phyloP scores from a whole-genome alignment of 2,113 vertebrate genomes.

The Verasper variegatus region DNA sequence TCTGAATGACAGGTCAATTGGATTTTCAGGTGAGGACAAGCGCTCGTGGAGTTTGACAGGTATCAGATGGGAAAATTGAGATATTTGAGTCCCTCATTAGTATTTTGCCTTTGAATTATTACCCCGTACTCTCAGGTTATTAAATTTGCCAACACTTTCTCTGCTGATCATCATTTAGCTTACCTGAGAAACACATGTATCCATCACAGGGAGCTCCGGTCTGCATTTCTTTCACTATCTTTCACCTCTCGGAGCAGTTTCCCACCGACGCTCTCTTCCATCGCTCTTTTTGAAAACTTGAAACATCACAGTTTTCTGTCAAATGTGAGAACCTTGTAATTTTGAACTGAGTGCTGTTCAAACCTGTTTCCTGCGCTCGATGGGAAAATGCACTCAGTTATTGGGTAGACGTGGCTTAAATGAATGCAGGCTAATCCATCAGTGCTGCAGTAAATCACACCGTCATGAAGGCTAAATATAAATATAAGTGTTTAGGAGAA shows the following conservation, averaged over 20 bases:
- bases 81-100: too few relatives aligned
- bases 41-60: background rate
- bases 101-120: background rate
- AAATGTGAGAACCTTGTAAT: too few relatives aligned
- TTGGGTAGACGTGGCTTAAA: background rate
- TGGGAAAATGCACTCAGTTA: background rate
- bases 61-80: background rate
- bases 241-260: background rate
- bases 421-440: background rate
- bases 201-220: too few relatives aligned
- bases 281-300: background rate
- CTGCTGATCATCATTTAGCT: background rate
- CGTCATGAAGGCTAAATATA: background rate
- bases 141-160: background rate
- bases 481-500: too few relatives aligned
- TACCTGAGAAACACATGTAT: background rate
- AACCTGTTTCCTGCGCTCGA: background rate
- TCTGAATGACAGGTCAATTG: background rate
- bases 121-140: background rate
- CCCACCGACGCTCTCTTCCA: background rate
- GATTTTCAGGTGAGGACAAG: background rate
- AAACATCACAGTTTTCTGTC: background rate
- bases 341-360: background rate
- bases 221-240: too few relatives aligned
- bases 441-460: background rate